A percentile compares a stretch with the other conserved stretches of the same genome.
phyloP scores from a whole-genome alignment of 2,797 vertebrate genomes.

The Phrynocephalus guinanensis region DNA sequence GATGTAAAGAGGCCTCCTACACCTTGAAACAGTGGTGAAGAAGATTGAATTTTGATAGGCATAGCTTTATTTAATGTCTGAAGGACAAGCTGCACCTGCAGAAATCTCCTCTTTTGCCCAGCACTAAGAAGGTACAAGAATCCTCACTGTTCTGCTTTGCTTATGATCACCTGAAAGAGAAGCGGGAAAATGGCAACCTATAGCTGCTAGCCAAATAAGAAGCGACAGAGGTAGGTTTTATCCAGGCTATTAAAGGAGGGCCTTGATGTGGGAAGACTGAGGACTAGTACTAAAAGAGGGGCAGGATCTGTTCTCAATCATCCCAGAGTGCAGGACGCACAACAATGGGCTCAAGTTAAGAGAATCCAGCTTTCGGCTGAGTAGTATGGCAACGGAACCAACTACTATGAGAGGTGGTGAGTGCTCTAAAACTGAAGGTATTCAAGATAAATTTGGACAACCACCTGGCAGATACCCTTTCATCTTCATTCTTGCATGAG shows the following conservation, averaged over 20 bases:
- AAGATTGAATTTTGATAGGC: not conserved
- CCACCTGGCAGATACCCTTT: no score
- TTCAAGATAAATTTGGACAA: no score
- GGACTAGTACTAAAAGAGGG: not conserved
- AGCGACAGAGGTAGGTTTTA: not conserved
- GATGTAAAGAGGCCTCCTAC: not conserved
- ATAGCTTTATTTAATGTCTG: not conserved
- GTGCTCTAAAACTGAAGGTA: no score
- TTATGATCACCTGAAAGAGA: not conserved
- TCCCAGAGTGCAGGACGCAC: no score
- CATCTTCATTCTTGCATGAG: no score
- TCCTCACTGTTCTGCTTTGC: not conserved
- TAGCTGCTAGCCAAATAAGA: not conserved
- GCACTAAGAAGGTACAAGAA: not conserved
- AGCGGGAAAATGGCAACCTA: not conserved
- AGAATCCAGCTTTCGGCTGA: no score
- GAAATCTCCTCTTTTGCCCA: not conserved
- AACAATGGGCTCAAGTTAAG: no score
- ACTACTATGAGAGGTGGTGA: no score
- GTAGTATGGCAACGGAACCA: no score
- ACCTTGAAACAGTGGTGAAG: not conserved
- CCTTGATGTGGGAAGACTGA: not conserved
- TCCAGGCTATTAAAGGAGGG: not conserved
- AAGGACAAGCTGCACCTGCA: not conserved
- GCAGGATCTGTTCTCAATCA: no score